A percentile compares a stretch with the other conserved stretches of the same genome.
These are phyloP conservation scores for Caenorhabditis sp. DNA, from an alignment of 2,888 invertebrate genomes.

Conservation along the genomic window DNA sequence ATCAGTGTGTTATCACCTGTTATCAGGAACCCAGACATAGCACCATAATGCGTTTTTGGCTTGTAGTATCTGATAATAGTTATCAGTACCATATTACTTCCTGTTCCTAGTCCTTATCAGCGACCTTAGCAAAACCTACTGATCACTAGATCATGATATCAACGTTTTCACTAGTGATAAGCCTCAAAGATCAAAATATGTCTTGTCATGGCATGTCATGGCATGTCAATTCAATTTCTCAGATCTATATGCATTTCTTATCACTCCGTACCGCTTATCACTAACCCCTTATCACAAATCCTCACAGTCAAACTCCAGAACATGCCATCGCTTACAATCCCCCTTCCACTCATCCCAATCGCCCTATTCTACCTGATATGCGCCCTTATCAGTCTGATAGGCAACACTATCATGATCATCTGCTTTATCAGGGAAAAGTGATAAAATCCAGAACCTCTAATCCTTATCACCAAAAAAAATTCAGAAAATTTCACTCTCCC, in stretches of 20 bases:
- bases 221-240: neutral
- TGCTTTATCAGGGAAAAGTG: slow-evolving; percentile 42
- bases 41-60: too few relatives aligned
- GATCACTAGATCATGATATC: neutral
- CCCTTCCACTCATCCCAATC: slow-evolving; percentile 40
- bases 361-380: slow-evolving; percentile 41
- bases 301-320: too few relatives aligned
- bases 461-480: too few relatives aligned
- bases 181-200: slow-evolving; percentile 12
- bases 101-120: neutral
- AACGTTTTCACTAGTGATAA: too few relatives aligned
- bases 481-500: slow-evolving; percentile 45
- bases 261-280: too few relatives aligned
- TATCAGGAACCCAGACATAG: too few relatives aligned
- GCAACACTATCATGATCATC: slow-evolving; percentile 42
- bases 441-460: neutral
- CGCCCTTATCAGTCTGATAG: slow-evolving; percentile 27
- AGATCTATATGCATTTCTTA: too few relatives aligned
- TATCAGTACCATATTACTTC: neutral
- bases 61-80: too few relatives aligned
- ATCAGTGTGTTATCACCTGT: too few relatives aligned
- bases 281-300: too few relatives aligned
- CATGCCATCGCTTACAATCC: slow-evolving; percentile 20
- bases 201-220: too few relatives aligned
- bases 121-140: neutral